Conservation (phyloP, 2,797 vertebrate species). For the Pipistrellus pipistrellus region DNA sequence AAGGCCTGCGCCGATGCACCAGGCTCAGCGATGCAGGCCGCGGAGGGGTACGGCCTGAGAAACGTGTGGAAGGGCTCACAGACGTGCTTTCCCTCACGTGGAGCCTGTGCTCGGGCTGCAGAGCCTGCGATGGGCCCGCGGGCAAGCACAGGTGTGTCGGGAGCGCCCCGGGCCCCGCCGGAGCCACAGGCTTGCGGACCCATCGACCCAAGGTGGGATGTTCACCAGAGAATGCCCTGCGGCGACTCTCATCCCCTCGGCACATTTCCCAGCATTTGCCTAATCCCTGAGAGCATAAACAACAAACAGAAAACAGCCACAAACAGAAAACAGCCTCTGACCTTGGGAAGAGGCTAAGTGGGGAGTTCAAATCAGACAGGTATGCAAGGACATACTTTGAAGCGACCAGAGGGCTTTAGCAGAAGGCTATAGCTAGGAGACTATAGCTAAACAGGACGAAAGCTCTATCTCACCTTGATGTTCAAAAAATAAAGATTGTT, state of each 20-base stretch:
- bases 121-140: not conserved
- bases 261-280: not conserved
- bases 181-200: not conserved
- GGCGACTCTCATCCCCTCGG: not conserved
- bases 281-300: not conserved
- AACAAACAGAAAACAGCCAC: not conserved
- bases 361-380: not conserved
- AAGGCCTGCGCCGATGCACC: not conserved
- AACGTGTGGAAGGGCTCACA: not conserved
- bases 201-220: not conserved
- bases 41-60: not conserved
- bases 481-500: not conserved
- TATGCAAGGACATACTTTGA: not conserved
- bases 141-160: not conserved
- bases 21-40: accelerated
- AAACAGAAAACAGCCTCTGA: not conserved
- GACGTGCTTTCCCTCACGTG: not conserved
- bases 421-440: not conserved
- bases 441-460: not conserved
- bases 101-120: not conserved
- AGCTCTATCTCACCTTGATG: not conserved
- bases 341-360: not conserved
- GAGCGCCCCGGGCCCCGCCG: not conserved
- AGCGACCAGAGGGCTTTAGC: not conserved
- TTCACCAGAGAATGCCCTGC: not conserved